A percentile compares a stretch with the other conserved stretches of the same genome.
phyloP scores from a whole-genome alignment of 35 echinoderm and acorn worm genomes.

The Stichopus chloronotus region DNA sequence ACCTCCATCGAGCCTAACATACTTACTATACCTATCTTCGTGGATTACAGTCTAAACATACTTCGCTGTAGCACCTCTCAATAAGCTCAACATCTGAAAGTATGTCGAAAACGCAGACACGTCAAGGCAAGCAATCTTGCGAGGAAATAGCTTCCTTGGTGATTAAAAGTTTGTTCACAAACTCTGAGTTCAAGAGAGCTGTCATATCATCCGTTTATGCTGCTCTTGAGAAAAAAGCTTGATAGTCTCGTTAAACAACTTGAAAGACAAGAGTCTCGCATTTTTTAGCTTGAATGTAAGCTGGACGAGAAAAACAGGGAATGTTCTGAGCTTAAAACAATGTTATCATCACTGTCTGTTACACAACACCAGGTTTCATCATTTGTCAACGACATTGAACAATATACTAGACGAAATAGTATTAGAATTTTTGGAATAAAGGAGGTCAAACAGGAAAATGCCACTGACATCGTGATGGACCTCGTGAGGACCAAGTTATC shows the following conservation, averaged over 20 bases:
- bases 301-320: neutral
- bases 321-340: slow-evolving; percentile 3
- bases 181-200: slow-evolving; percentile 17
- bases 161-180: neutral
- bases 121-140: slow-evolving; percentile 20
- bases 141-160: slow-evolving; percentile 20
- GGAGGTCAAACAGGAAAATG: slow-evolving; percentile 44
- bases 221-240: slow-evolving; percentile 10
- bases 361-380: neutral
- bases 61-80: too few relatives aligned
- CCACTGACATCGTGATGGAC: slow-evolving; percentile 26
- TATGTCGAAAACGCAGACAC: neutral
- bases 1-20: too few relatives aligned
- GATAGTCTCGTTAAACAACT: slow-evolving; percentile 5
- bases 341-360: neutral
- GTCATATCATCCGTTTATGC: neutral
- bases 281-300: slow-evolving; percentile 25
- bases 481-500: slow-evolving; percentile 36
- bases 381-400: slow-evolving; percentile 50
- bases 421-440: slow-evolving; percentile 53
- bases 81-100: slow-evolving; percentile 22
- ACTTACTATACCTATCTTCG: too few relatives aligned
- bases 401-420: slow-evolving; percentile 47
- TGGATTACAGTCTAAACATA: too few relatives aligned
- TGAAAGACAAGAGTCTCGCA: neutral